A percentile compares a stretch with the other conserved stretches of the same genome.
Conservation (phyloP, 2,888 invertebrate genomes). For the Malacosoma neustria region DNA sequence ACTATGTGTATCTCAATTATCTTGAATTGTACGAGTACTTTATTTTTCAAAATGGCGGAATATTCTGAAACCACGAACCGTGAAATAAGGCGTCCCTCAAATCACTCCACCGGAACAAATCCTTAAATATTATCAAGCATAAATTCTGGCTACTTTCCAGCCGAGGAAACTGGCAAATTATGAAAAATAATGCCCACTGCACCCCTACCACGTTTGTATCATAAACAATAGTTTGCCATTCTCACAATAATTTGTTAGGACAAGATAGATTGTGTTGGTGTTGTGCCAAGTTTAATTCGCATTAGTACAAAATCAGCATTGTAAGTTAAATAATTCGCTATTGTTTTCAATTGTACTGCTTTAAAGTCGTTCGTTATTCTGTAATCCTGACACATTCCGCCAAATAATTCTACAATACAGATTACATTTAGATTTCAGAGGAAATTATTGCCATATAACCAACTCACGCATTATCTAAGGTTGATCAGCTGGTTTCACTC, state of each 20-base stretch:
- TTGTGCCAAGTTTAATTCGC: slow-evolving; percentile 6
- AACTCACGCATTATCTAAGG: no score
- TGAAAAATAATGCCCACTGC: not conserved
- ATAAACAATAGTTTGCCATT: slow-evolving; percentile 8
- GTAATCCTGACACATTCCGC: no score
- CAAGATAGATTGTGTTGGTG: slow-evolving; percentile 6
- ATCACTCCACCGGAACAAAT: not conserved
- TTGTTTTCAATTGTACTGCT: slow-evolving; percentile 7
- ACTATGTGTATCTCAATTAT: no score
- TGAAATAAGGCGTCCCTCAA: not conserved
- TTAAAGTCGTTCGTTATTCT: no score
- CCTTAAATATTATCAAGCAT: not conserved
- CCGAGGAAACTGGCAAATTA: not conserved
- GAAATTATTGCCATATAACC: no score
- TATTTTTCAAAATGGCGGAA: not conserved
- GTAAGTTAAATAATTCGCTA: slow-evolving; percentile 19
- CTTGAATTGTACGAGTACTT: no score
- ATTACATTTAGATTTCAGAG: no score
- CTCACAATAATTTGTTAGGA: slow-evolving; percentile 5
- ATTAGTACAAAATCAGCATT: slow-evolving; percentile 9
- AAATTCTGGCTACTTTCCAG: not conserved
- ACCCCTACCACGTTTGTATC: not conserved
- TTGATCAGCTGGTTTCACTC: no score
- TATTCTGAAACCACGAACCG: not conserved
- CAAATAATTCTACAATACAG: no score